Evolutionary conservation across 2,888 invertebrate genomes (phyloP).

Genomic region (Chrysolina haemoptera): DNA sequence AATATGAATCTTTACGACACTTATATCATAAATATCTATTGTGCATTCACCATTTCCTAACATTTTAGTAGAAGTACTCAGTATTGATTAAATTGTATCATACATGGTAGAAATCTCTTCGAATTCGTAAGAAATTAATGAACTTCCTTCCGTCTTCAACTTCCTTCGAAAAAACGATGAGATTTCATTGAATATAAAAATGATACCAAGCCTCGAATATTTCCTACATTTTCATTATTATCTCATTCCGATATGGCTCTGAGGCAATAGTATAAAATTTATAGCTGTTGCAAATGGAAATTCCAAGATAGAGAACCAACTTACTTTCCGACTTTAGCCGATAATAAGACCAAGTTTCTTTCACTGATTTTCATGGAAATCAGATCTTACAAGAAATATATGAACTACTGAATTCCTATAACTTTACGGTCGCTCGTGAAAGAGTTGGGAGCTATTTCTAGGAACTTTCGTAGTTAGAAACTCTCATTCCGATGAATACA

Average conservation of each 20-base stretch:
- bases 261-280: constrained; percentile 28
- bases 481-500: neutral
- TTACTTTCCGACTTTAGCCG: constrained; percentile 30
- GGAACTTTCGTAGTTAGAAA: neutral
- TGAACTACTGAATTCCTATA: constrained; percentile 23
- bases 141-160: neutral
- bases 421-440: constrained; percentile 19
- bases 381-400: constrained; percentile 28
- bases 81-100: no score
- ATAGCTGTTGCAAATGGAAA: constrained; percentile 32
- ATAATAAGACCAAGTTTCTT: constrained; percentile 35
- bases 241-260: constrained; percentile 21
- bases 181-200: neutral
- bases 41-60: no score
- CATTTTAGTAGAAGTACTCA: no score
- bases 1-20: no score
- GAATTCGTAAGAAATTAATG: no score
- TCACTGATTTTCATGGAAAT: constrained; percentile 38
- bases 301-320: constrained; percentile 25
- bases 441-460: neutral
- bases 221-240: constrained; percentile 2
- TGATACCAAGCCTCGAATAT: neutral
- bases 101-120: no score
- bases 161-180: neutral
- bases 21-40: no score